These are phyloP conservation scores for Pocillopora meandrina DNA, from an alignment of 92 coral and sea anemone genomes.

Conservation along the genomic window DNA sequence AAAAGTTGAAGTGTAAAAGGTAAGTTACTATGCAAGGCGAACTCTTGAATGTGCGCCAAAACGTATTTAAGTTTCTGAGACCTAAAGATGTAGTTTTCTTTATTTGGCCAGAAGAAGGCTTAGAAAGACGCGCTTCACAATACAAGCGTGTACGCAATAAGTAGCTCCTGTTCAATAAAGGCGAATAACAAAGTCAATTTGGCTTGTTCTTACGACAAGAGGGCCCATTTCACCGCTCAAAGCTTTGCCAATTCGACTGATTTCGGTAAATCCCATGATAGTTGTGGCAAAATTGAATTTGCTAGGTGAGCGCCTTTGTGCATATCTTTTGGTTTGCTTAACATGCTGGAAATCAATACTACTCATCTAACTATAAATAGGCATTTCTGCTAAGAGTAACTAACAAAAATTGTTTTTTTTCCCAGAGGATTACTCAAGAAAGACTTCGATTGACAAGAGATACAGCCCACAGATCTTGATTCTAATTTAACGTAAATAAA, in stretches of 20 bases:
- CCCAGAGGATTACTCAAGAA: not conserved
- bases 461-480: not conserved
- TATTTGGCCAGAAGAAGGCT: not conserved
- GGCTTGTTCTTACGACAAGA: not conserved
- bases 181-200: not conserved
- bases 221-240: not conserved
- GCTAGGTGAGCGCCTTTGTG: not conserved
- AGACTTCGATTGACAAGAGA: not conserved
- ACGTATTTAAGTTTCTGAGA: not conserved
- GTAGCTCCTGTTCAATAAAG: not conserved
- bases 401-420: not conserved
- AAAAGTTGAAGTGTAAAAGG: slow-evolving; percentile 10
- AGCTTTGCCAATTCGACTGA: not conserved
- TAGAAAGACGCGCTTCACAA: not conserved
- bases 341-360: not conserved
- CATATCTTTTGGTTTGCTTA: not conserved
- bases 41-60: not conserved
- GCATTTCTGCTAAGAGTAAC: not conserved
- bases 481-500: not conserved
- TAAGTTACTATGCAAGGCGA: not conserved
- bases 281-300: not conserved
- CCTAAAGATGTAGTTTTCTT: not conserved
- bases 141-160: not conserved
- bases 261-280: no score
- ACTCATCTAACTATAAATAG: not conserved